Base-by-base conservation (phyloP, 2,113 vertebrate species). In the Oplegnathus fasciatus region DNA sequence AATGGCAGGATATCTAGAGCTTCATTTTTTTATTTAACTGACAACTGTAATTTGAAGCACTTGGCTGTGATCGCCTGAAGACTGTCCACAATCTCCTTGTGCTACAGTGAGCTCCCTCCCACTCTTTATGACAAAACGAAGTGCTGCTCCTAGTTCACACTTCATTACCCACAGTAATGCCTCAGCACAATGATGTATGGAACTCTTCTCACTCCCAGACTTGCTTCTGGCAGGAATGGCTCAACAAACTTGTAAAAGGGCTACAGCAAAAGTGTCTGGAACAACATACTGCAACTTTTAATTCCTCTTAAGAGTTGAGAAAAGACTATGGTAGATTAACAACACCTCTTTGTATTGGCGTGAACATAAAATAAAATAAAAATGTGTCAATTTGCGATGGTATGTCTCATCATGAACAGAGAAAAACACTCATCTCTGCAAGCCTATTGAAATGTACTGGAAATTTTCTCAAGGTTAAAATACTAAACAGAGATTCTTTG, bases 131-230 rank as follows among this genome's bases (percentile, higher is more conserved):
- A 94, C 91, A 94, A 94, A 95, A 94, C 83, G 84, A 91, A 94
- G 90, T 91, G 90, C 90, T 88, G 88, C 92, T 94, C 89, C 89
- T 90, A 86, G 89, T 91, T 93, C 93, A 94, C 94, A 93, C 93
- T 92, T 95, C 94, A 95, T 95, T 96, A 95, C 91, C 93, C 87
- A 73, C 93, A 70, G 93, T 94, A 96, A 95, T 94, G 94, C 89
- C 85, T 91, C 91, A 71, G 93, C 86, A 92, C 94, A 91, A 90
- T 94, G 94, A 95, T 95, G 89, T 94, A 95, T 95, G 89, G 94
- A 92, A 91, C 84, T 83, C 91, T 85, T 89, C 87, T 92, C 88
- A 89, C 86, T 93, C 83, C 58, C 86, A 93, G 82, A 93, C 92
- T 91, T 71, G 92, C 92, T 94, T 78, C 89, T 93, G 93, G 93